Evolutionary conservation across 1,140 invertebrate genomes (phyloP), one percentile per base, ranked within the genome.

Genomic region (Amphibalanus amphitrite): DNA sequence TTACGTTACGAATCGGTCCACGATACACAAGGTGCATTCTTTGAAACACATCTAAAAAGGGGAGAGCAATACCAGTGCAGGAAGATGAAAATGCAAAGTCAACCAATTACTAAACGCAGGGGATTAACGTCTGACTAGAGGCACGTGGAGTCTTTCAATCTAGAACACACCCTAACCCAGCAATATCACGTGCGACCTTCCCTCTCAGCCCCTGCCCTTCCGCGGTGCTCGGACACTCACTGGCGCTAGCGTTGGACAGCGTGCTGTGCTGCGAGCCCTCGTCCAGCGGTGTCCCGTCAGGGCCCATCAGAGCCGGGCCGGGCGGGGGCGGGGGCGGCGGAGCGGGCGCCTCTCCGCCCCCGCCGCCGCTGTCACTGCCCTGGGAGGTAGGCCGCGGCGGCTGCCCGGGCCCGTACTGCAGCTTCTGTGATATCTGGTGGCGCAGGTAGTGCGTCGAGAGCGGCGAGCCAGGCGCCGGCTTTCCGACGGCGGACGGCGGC

Each of bases 231-330:
- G n/a, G n/a, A n/a, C 47, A 67, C 65, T 26, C 65, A 67, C 65
- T 28, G 65, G 28, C 65, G 28, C 26, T 28, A 10, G 65, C 28
- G 65, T 67, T 67, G 65, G 65, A 67, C 3, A 67, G 65, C 65
- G 65, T 67, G 65, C 65, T 67, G 65, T 67, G 65, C 28, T 67
- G 65, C n/a, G 65, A 67, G 3, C n/a, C 65, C 10, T 67, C 65
- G 28, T 67, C 65, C 3, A 67, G 65, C 17, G 65, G 3, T 3
- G 28, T 28, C 3, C 65, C 65, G 28, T 67, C 65, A 3, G 65
- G 65, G 4, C 65, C 65, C 6, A 67, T 67, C 23, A 67, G 47
- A 8, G 47, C 65, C 26, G 65, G n/a, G n/a, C 6, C 28, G 65
- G 3, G 6, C n/a, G n/a, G 8, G n/a, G n/a, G 28, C 26, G 28